A percentile compares a stretch with the other conserved stretches of the same genome.
Conservation (phyloP, 35 echinoderm and acorn worm species). For the Chiridota heheva region DNA sequence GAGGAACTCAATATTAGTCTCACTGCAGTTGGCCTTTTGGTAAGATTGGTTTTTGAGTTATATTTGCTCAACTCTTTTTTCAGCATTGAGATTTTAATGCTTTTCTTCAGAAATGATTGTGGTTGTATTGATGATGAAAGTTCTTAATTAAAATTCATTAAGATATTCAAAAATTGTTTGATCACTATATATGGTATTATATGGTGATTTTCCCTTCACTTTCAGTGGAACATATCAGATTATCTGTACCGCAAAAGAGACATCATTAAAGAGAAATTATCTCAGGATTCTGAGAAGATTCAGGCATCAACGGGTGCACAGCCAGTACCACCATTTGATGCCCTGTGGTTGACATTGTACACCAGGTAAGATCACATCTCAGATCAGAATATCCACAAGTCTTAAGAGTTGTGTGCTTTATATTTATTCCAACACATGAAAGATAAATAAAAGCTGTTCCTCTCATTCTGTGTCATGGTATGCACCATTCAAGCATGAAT, state of each 20-base stretch:
- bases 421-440: too few species aligned
- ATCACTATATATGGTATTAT: background rate
- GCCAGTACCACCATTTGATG: constrained; percentile 98
- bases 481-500: too few species aligned
- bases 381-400: too few species aligned
- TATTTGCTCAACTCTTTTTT: background rate
- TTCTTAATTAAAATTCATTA: background rate
- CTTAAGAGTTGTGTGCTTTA: too few species aligned
- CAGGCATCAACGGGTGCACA: constrained; percentile 36
- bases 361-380: constrained; percentile 42
- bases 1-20: constrained; percentile 98
- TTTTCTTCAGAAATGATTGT: background rate
- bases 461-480: too few species aligned
- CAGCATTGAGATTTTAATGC: background rate
- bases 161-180: background rate
- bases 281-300: constrained; percentile 69
- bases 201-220: constrained; percentile 11
- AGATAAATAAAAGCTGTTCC: too few species aligned
- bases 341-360: constrained; percentile 89
- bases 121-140: background rate
- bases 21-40: constrained; percentile 87
- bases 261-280: constrained; percentile 68
- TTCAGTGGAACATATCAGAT: constrained; percentile 98
- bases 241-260: constrained; percentile 97
- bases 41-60: constrained; percentile 31